These are phyloP conservation scores for Lepidurus packardi DNA, from an alignment of 1,140 invertebrate species.

Conservation along the genomic window DNA sequence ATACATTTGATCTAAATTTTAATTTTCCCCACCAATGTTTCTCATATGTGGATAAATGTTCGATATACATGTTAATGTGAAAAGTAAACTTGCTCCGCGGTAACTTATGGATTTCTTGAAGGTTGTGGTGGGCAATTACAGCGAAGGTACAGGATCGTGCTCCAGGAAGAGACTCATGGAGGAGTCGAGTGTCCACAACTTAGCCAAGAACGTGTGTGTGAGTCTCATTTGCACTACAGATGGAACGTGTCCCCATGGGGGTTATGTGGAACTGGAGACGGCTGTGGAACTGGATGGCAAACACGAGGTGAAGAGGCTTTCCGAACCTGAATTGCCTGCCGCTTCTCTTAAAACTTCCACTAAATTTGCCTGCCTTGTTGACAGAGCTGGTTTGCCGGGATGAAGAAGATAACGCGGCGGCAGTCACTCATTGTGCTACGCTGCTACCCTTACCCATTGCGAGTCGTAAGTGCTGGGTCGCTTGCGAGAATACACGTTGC, in stretches of 20 bases:
- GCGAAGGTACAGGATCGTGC: constrained; percentile 32
- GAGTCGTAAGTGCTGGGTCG: constrained; percentile 8
- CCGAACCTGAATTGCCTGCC: neutral
- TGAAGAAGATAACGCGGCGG: neutral
- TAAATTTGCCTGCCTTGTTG: neutral
- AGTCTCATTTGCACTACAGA: constrained; percentile 23
- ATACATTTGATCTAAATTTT: no score
- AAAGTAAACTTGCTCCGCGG: neutral
- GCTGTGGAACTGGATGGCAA: constrained; percentile 17
- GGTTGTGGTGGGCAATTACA: constrained; percentile 16
- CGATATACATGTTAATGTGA: no score
- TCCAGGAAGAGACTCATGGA: constrained; percentile 31
- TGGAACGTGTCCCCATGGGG: neutral
- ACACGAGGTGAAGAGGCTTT: neutral
- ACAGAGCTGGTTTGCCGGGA: constrained; percentile 22
- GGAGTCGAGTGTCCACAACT: constrained; percentile 12
- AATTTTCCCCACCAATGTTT: no score
- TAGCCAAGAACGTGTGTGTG: constrained; percentile 22
- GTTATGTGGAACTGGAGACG: neutral
- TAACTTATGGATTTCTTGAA: neutral
- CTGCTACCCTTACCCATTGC: neutral
- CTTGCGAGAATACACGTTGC: constrained; percentile 28
- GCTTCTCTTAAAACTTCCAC: neutral
- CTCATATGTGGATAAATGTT: no score
- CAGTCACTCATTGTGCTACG: neutral